Evolutionary conservation across 2,888 invertebrate genomes (phyloP), one percentile per base, ranked within the genome.

Genomic region (Esperia sulphurella): DNA sequence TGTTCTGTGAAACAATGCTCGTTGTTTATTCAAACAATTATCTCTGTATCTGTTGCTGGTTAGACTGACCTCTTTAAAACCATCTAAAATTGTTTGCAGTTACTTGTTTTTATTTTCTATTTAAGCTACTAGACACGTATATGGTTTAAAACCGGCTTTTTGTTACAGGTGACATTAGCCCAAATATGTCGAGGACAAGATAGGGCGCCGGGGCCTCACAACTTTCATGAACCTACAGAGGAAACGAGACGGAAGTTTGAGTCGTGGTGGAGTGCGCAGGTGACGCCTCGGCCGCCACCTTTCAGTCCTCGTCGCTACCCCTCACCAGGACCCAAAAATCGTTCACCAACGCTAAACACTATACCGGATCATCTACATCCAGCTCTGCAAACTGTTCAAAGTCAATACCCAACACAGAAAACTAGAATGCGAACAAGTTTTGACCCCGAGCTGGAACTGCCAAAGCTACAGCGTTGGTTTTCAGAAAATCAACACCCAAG

Each of bases 381-480:
- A 6, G 94, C 94, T 5, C 85, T 95, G 63, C 94, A 95, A 82
- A 93, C 93, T 6, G 94, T 95, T 54, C 94, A 95, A 72, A 93
- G 88, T 63, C 94, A 94, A 77, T 93, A 94, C 61, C 93, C 94
- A 6, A 95, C 94, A 28, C 96, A 96, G 75, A 97, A 97, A 84
- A 97, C 97, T 3, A 92, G 98, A 66, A 97, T 98, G 96, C 92
- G 98, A 59, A 98, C 98, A 13, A 98, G 97, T 71, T 98, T 98
- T 71, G 98, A 98, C 83, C 98, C 98, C 0, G 98, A 98, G 83
- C 91, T 97, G 68, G 99, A 99, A 83, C 86, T 99, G 55, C 98
- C 99, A 0, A 96, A 98, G 70, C 87, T 99, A 46, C 98, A 99
- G 75, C 93, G 96, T 61, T 99, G 99, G 98, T 99, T 99, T 89